Base-by-base conservation (phyloP, 2,888 invertebrate species). In the Electrophaes corylata region DNA sequence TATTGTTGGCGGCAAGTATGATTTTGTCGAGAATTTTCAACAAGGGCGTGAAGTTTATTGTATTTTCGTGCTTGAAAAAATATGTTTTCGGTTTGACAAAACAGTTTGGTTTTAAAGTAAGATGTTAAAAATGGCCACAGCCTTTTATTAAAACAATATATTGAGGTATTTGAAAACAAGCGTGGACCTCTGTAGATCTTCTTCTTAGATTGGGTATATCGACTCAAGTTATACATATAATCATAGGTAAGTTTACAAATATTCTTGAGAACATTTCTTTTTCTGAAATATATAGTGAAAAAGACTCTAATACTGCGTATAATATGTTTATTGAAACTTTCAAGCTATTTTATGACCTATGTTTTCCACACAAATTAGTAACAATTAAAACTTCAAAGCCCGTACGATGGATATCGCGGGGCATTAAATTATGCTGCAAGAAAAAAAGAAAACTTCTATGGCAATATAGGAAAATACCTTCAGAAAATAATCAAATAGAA, bases 1-100 rank as follows among this genome's bases (percentile, higher is more conserved):
- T 54, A 54, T 48, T 48, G 54, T 43, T 5, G 47, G 41, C 18
- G 46, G 29, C 29, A 51, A 39, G 16, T 49, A 58, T 58, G 23
- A 58, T 39, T 53, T 49, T 44, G 44, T 58, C 26, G 31, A 23
- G 33, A 45, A 33, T 40, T 41, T 46, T 41, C 49, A 39, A 44
- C 57, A 37, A 19, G 35, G 8, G 14, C n/a, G 39, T 35, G 11
- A 41, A 23, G 19, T 33, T 19, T 51, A 58, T 53, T 58, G 44
- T 45, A 53, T 53, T 58, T 49, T 58, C 41, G 6, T 6, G 20
- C 23, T 37, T 2, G 6, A 37, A 37, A 12, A 16, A 29, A 37
- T 16, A 37, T 37, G 16, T 37, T 37, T 37, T 37, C 16, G 14
- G 37, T 37, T 37, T 5, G 11, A 12, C 14, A 16, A 16, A 37